Percentiles rank a stretch among this genome's conserved stretches.
phyloP scores from a whole-genome alignment of 2,888 invertebrate species.

The Eristalinus sepulchralis region DNA sequence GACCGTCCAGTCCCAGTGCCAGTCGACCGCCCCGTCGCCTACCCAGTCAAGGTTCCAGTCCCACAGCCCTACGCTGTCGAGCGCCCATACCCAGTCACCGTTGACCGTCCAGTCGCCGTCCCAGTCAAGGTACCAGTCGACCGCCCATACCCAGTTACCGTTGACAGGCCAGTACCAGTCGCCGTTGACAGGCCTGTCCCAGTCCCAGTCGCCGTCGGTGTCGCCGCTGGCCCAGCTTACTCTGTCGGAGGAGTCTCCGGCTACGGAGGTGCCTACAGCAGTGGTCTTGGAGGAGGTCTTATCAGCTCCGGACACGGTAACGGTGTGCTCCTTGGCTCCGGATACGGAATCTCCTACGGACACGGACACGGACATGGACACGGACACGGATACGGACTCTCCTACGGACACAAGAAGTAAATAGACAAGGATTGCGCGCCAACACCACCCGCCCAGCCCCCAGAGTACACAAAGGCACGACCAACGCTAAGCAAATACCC shows the following conservation, averaged over 20 bases:
- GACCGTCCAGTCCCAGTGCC: conserved; percentile 86
- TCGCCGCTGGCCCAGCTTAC: conserved; percentile 72
- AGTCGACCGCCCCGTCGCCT: conserved; percentile 83
- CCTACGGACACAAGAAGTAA: conserved; percentile 57
- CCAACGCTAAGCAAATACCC: conserved; percentile 67
- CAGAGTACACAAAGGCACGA: conserved; percentile 67
- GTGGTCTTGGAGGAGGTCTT: conserved; percentile 50
- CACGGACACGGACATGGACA: conserved; percentile 36
- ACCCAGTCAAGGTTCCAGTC: conserved; percentile 84
- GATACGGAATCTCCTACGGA: conserved; percentile 10
- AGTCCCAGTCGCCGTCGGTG: conserved; percentile 75
- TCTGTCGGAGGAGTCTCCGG: conserved; percentile 20
- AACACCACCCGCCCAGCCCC: conserved; percentile 57
- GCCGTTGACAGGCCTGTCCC: conserved; percentile 74
- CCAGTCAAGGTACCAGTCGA: conserved; percentile 86
- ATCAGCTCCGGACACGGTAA: conserved; percentile 26
- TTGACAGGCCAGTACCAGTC: conserved; percentile 81
- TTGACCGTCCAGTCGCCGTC: conserved; percentile 84
- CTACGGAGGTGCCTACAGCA: conserved; percentile 38
- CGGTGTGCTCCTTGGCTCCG: background rate
- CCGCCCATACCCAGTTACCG: conserved; percentile 85
- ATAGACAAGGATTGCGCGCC: conserved; percentile 10
- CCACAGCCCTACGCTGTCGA: conserved; percentile 87
- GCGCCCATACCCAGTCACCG: conserved; percentile 82
- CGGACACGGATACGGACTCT: conserved; percentile 49